Evolutionary conservation across 2,113 vertebrate genomes (phyloP), one percentile per base, ranked within the genome.

Genomic region (Mystacornis crossleyi): DNA sequence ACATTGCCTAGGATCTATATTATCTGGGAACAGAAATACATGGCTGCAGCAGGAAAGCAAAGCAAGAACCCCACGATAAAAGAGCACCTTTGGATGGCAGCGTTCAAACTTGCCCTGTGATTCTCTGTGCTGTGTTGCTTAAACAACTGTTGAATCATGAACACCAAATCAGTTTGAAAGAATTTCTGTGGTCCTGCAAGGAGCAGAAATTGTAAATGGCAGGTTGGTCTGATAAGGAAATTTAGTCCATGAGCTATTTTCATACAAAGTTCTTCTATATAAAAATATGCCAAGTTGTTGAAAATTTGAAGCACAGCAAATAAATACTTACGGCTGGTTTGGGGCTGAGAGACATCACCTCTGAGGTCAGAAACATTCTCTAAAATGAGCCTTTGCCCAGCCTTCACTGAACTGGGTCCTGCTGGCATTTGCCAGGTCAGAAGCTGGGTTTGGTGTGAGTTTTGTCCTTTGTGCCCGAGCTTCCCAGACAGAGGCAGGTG

Each of bases 21-120:
- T 42, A n/a, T 21, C 40, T 74, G 87, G 61, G 33, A 82, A 17
- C 17, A 91, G 90, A 82, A 93, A 47, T 54, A 66, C 0, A 43
- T 20, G 47, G 10, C 50, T 86, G 75, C 93, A 92, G 90, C 43
- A 94, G 57, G 12, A 81, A 72, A 96, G 95, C 93, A 86, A 96
- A 93, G 96, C 88, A 83, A 93, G 88, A 95, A 48, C 53, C 90
- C 88, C 54, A 1, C 0, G 0, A 24, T 10, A n/a, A 29, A 58
- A 64, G 58, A 72, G n/a, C 70, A 24, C 74, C 61, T 74, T 54
- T 34, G n/a, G 62, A 45, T 33, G 43, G 51, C 36, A 34, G 34
- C n/a, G 1, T 70, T 67, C 45, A 61, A 18, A 38, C 12, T 50
- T 10, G 40, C 50, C 36, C 47, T 43, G 2, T 40, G n/a, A 55